Evolutionary conservation across 2,797 vertebrate genomes (phyloP).

Genomic region (Danio jaintianensis): DNA sequence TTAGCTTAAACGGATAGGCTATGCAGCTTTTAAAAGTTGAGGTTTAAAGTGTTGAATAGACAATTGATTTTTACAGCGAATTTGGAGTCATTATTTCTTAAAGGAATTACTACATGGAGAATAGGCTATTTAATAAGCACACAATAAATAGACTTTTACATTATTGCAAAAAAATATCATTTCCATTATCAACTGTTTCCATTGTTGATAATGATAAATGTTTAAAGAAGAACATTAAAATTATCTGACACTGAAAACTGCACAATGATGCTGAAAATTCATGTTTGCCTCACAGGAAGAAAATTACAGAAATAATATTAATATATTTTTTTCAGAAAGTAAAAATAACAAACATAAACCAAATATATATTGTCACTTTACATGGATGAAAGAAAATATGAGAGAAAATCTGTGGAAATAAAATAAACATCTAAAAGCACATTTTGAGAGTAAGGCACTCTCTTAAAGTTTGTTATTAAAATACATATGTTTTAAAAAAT

Average conservation of each 20-base stretch:
- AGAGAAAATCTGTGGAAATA: too few species aligned
- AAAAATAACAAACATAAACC: background rate
- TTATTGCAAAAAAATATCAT: background rate
- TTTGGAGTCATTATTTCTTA: background rate
- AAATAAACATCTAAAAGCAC: too few species aligned
- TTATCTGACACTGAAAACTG: background rate
- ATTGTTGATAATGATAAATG: background rate
- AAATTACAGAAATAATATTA: background rate
- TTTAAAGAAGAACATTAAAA: background rate
- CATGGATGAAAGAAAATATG: too few species aligned
- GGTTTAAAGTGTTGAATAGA: background rate
- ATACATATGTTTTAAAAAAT: background rate
- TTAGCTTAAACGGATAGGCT: slow-evolving; percentile 41
- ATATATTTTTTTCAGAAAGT: background rate
- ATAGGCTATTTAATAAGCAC: too few species aligned
- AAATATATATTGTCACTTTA: background rate
- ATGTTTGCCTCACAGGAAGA: background rate
- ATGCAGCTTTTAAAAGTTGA: background rate
- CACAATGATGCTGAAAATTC: background rate
- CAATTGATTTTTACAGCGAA: background rate
- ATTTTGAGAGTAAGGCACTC: too few species aligned
- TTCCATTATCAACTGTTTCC: background rate
- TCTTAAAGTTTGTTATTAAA: background rate
- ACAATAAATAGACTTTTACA: background rate
- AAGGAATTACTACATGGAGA: background rate